Evolutionary conservation across 1,140 invertebrate genomes (phyloP).

Genomic region (Conus ventricosus): DNA sequence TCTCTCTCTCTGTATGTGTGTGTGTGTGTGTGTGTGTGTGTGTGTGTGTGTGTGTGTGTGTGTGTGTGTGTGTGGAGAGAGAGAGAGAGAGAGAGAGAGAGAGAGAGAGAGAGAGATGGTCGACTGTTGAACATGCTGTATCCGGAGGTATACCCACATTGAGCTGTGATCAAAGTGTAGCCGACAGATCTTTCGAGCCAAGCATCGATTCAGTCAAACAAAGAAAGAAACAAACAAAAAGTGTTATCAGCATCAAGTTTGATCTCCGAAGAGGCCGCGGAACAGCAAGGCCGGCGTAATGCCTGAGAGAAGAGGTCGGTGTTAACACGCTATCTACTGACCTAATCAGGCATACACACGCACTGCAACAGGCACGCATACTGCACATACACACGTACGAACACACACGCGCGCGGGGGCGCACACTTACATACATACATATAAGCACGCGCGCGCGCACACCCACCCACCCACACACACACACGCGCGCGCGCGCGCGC

Average conservation of each 20-base stretch:
- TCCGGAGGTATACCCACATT: neutral
- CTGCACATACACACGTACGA: constrained; percentile 6
- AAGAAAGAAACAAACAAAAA: neutral
- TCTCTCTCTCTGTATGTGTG: too few relatives aligned
- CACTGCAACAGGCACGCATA: neutral
- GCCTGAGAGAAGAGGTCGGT: too few relatives aligned
- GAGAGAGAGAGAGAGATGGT: neutral
- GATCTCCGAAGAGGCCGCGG: neutral
- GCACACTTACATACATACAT: neutral
- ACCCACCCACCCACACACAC: constrained; percentile 19
- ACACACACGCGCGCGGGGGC: constrained; percentile 6
- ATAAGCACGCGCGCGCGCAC: neutral
- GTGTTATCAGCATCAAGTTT: neutral
- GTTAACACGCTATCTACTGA: neutral
- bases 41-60: too few relatives aligned
- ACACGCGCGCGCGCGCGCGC: constrained; percentile 13
- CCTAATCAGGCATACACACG: neutral
- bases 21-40: too few relatives aligned
- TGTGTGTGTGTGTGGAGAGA: neutral
- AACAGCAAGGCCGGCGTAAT: too few relatives aligned
- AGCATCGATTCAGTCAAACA: neutral
- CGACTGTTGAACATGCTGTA: neutral
- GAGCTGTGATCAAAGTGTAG: too few relatives aligned
- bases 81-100: neutral
- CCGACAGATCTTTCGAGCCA: too few relatives aligned